These are phyloP conservation scores for Pyrocephalus nanus DNA, from an alignment of 2,797 vertebrate species.

Conservation along the genomic window DNA sequence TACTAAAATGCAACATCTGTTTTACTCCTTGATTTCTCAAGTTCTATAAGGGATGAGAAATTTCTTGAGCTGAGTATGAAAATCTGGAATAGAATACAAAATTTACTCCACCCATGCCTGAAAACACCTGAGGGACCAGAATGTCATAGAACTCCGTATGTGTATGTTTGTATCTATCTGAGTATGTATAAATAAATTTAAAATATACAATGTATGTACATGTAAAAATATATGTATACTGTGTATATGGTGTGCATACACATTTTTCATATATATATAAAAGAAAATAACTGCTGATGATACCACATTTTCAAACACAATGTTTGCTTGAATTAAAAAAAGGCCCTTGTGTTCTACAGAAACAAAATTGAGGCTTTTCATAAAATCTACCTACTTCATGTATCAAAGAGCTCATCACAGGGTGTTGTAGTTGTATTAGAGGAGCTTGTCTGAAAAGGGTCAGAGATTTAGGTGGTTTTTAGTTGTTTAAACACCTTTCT, in stretches of 20 bases:
- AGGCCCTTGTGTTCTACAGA: background rate
- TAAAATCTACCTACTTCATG: background rate
- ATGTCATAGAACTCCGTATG: background rate
- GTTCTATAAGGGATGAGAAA: background rate
- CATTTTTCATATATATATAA: background rate
- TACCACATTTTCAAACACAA: background rate
- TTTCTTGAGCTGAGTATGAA: background rate
- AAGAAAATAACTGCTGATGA: background rate
- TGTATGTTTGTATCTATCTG: background rate
- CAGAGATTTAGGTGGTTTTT: background rate
- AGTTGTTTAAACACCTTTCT: background rate
- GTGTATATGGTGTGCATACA: background rate
- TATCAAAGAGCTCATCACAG: background rate
- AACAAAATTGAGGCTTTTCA: background rate
- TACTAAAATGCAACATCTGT: background rate
- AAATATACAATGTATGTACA: background rate
- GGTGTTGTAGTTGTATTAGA: background rate
- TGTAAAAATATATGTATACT: background rate
- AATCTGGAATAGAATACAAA: background rate
- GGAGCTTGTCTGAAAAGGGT: background rate
- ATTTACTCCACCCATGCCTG: background rate
- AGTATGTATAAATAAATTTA: background rate
- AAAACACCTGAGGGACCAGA: background rate
- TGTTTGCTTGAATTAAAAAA: background rate
- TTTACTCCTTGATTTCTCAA: background rate